phyloP scores from a whole-genome alignment of 2,888 invertebrate genomes.

The Sarcophaga caerulescens region DNA sequence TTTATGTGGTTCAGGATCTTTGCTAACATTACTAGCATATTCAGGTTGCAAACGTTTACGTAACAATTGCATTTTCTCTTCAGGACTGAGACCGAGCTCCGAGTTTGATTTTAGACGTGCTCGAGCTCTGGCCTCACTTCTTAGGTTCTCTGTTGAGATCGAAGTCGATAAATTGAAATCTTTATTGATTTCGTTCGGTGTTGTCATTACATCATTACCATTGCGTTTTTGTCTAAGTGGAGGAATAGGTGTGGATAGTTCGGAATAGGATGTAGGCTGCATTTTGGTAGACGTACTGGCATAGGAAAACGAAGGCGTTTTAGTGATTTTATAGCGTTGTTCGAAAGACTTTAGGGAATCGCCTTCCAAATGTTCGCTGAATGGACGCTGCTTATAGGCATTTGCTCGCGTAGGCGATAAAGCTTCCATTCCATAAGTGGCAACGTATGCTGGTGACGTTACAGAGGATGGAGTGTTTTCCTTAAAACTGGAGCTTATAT shows the following conservation, averaged over 20 bases:
- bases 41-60: conserved; percentile 80
- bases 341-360: conserved; percentile 73
- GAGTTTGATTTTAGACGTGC: conserved; percentile 87
- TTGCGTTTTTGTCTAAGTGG: conserved; percentile 60
- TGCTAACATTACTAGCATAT: conserved; percentile 57
- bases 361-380: conserved; percentile 78
- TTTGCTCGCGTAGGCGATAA: conserved; percentile 69
- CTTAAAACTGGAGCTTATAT: conserved; percentile 65
- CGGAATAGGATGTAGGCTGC: conserved; percentile 32
- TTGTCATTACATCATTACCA: conserved; percentile 48
- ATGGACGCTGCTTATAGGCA: conserved; percentile 77
- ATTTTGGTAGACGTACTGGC: conserved; percentile 49
- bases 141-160: conserved; percentile 83
- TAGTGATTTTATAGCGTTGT: conserved; percentile 76
- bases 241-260: conserved; percentile 55
- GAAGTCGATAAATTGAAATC: conserved; percentile 68
- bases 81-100: conserved; percentile 87
- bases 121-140: conserved; percentile 85
- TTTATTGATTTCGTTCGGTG: conserved; percentile 64
- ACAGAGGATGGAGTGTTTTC: conserved; percentile 72
- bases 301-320: conserved; percentile 79
- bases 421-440: conserved; percentile 72
- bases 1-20: conserved; percentile 49
- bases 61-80: conserved; percentile 84
- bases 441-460: conserved; percentile 70